A percentile compares a stretch with the other conserved stretches of the same genome.
phyloP scores from a whole-genome alignment of 2,888 invertebrate species.

The Coleophora flavipennella region DNA sequence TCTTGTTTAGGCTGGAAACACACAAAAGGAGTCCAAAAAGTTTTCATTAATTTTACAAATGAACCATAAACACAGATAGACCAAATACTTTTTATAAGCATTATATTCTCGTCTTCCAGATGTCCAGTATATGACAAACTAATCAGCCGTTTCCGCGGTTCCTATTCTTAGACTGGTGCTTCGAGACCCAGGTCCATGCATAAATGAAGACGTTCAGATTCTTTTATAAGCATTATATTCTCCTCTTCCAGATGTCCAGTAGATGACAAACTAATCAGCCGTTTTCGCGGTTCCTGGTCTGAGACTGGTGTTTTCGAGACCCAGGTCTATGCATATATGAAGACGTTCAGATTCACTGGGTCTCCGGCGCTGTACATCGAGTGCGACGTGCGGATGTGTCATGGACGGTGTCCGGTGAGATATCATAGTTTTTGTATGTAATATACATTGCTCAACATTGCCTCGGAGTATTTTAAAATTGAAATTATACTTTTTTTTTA shows the following conservation, averaged over 20 bases:
- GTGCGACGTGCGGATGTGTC: constrained; percentile 96
- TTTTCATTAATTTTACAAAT: too few relatives aligned
- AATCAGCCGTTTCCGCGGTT: constrained; percentile 92
- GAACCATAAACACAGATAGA: too few relatives aligned
- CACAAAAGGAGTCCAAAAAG: too few relatives aligned
- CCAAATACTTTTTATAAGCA: too few relatives aligned
- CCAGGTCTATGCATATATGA: constrained; percentile 95
- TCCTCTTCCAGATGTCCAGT: constrained; percentile 82
- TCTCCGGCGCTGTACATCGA: constrained; percentile 95
- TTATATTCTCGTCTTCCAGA: constrained; percentile 45
- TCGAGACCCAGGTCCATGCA: constrained; percentile 94
- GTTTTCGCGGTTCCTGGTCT: constrained; percentile 94
- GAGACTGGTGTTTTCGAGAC: constrained; percentile 93
- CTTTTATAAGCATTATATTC: too few relatives aligned
- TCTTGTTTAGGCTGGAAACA: too few relatives aligned
- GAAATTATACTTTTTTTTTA: too few relatives aligned
- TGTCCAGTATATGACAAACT: constrained; percentile 95
- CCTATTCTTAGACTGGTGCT: constrained; percentile 92
- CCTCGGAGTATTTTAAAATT: too few relatives aligned
- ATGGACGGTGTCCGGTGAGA: constrained; percentile 92
- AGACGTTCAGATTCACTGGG: constrained; percentile 93
- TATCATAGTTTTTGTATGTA: not conserved
- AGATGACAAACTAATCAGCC: constrained; percentile 92
- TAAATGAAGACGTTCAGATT: constrained; percentile 96
- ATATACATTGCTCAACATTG: too few relatives aligned